Evolutionary conservation across 23 tunicate genomes (phyloP).

Genomic region (Halocynthia roretzi): DNA sequence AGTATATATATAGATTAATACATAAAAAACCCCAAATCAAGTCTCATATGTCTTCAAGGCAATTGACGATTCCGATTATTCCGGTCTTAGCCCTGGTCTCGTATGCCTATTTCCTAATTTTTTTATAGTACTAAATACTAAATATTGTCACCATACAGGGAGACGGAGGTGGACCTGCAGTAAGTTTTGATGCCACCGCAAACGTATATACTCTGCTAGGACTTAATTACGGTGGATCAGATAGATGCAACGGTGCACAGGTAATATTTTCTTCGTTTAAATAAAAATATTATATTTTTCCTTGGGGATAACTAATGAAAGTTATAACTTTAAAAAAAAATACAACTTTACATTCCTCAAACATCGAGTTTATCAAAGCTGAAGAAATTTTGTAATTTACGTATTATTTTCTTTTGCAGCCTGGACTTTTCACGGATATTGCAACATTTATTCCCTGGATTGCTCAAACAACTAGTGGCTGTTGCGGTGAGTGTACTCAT

Average conservation of each 20-base stretch:
- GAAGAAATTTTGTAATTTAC: not conserved
- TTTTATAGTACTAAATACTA: too few species aligned
- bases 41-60: not conserved
- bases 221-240: slow-evolving; percentile 68
- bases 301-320: not conserved
- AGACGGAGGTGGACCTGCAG: slow-evolving; percentile 77
- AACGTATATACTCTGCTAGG: slow-evolving; percentile 56
- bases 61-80: not conserved
- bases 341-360: not conserved
- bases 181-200: slow-evolving; percentile 27
- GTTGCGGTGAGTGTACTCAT: slow-evolving; percentile 69
- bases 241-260: slow-evolving; percentile 36
- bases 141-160: slow-evolving; percentile 33
- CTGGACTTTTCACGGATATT: slow-evolving; percentile 55
- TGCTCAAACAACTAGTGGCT: slow-evolving; percentile 56
- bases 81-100: not conserved
- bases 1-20: too few species aligned
- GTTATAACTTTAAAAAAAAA: not conserved
- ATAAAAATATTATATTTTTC: not conserved
- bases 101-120: too few species aligned
- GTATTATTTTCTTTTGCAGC: slow-evolving; percentile 38
- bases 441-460: slow-evolving; percentile 68
- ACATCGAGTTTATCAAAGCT: not conserved
- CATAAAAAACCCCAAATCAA: too few species aligned
- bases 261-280: slow-evolving; percentile 5